A percentile compares a stretch with the other conserved stretches of the same genome.
Evolutionary conservation across 2,113 vertebrate genomes (phyloP).

Genomic region (Paracanthobrama guichenoti): DNA sequence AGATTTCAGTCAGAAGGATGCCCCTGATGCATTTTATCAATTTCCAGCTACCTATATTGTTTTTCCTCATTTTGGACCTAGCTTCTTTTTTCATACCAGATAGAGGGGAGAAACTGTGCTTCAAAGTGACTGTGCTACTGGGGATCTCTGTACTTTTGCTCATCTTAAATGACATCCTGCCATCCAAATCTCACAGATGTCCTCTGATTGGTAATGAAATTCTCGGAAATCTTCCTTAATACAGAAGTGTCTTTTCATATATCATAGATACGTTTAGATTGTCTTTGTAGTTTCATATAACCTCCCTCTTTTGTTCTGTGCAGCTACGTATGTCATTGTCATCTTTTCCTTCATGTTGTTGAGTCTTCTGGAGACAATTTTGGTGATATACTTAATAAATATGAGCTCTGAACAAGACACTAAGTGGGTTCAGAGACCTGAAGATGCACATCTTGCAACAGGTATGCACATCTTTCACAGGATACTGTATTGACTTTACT

Average conservation of each 20-base stretch:
- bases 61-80: slow-evolving; percentile 78
- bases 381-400: slow-evolving; percentile 60
- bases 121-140: slow-evolving; percentile 73
- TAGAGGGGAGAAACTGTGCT: slow-evolving; percentile 76
- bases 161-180: slow-evolving; percentile 74
- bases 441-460: too few relatives aligned
- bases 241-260: not conserved
- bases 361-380: slow-evolving; percentile 65
- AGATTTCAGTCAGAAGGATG: slow-evolving; percentile 76
- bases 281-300: not conserved
- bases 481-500: not conserved
- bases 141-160: slow-evolving; percentile 75
- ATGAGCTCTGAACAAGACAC: slow-evolving; percentile 13
- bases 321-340: slow-evolving; percentile 69
- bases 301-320: not conserved
- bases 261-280: not conserved
- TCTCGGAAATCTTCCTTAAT: not conserved
- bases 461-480: slow-evolving; percentile 31
- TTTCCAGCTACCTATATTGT: slow-evolving; percentile 77
- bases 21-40: slow-evolving; percentile 77
- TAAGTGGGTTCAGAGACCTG: not conserved
- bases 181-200: slow-evolving; percentile 70
- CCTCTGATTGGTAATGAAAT: slow-evolving; percentile 69
- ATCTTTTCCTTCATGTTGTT: slow-evolving; percentile 70
- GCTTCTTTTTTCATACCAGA: slow-evolving; percentile 77